A percentile compares a stretch with the other conserved stretches of the same genome.
phyloP scores from a whole-genome alignment of 1,140 invertebrate genomes.

The Macrotrachela quadricornifera region DNA sequence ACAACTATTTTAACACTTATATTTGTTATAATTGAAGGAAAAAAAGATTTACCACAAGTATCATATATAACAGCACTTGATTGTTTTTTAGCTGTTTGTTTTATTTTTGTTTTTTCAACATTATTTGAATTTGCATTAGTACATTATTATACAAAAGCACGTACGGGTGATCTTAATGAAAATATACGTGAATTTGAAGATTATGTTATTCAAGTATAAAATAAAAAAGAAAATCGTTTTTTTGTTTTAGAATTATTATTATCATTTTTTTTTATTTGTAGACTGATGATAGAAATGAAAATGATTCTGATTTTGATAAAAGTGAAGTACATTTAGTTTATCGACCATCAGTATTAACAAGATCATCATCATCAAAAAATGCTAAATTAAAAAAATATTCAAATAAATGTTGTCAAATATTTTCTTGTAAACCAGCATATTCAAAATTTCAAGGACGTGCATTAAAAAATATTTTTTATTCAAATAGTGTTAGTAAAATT shows the following conservation, averaged over 20 bases:
- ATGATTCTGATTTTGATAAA: neutral
- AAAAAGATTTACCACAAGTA: constrained; percentile 37
- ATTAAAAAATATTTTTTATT: constrained; percentile 10
- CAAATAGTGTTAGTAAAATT: constrained; percentile 29
- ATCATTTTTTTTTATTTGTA: neutral
- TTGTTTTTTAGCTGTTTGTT: constrained; percentile 76
- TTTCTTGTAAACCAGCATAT: constrained; percentile 12
- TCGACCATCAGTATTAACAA: no score
- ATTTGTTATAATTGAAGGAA: constrained; percentile 38
- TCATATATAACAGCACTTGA: constrained; percentile 67
- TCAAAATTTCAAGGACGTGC: constrained; percentile 12
- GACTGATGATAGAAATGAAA: neutral
- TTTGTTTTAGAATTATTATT: neutral
- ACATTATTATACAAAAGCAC: constrained; percentile 66
- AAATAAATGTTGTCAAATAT: no score
- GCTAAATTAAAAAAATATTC: no score
- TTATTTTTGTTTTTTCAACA: constrained; percentile 75
- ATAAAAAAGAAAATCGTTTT: neutral
- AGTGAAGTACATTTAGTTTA: neutral
- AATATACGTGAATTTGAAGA: neutral
- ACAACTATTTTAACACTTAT: constrained; percentile 41
- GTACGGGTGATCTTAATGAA: constrained; percentile 10
- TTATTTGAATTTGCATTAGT: constrained; percentile 75
- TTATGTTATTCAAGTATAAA: neutral
- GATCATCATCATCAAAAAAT: no score